These are phyloP conservation scores for Syncerus caffer DNA, from an alignment of 2,797 vertebrate species.

Conservation along the genomic window DNA sequence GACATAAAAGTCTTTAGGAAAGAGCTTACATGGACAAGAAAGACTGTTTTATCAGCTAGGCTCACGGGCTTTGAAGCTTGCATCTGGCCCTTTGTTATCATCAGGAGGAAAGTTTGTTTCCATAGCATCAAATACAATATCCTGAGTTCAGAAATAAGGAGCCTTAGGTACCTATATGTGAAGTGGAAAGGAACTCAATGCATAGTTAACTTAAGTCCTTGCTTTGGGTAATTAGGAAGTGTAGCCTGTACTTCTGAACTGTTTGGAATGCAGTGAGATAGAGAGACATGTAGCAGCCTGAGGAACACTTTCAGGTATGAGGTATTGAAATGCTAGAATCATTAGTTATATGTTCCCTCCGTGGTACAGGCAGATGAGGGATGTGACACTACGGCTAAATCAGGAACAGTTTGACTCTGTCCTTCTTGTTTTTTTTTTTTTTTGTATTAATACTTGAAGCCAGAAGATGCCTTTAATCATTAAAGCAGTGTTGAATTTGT, in stretches of 20 bases:
- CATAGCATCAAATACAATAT: neutral
- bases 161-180: neutral
- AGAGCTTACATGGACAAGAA: neutral
- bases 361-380: neutral
- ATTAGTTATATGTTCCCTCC: neutral
- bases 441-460: neutral
- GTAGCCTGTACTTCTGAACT: neutral
- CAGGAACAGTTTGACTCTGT: neutral
- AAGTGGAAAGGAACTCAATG: neutral
- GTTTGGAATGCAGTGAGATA: neutral
- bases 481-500: neutral
- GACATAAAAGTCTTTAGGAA: neutral
- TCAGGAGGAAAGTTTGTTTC: neutral
- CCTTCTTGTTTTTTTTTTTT: neutral
- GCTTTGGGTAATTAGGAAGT: neutral
- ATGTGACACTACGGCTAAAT: neutral
- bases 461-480: neutral
- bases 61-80: neutral
- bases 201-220: neutral
- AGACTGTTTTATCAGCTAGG: neutral
- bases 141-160: neutral
- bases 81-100: neutral
- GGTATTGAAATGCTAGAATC: neutral
- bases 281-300: neutral
- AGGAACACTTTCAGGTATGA: neutral